phyloP scores from a whole-genome alignment of 2,888 invertebrate species.

The Shargacucullia verbasci region DNA sequence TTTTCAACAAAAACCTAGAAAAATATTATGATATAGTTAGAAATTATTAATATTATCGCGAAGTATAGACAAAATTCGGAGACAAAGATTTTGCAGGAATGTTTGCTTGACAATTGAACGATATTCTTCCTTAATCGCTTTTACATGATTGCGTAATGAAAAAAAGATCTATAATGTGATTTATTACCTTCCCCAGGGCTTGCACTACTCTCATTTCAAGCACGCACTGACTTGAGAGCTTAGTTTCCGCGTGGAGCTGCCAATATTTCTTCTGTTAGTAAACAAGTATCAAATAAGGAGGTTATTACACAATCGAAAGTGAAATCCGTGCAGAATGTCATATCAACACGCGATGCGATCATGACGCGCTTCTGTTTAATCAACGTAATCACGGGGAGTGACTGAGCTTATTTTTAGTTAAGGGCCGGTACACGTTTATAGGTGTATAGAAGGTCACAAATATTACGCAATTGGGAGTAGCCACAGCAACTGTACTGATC shows the following conservation, averaged over 20 bases:
- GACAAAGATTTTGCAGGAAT: no score
- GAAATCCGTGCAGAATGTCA: conserved; percentile 52
- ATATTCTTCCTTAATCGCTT: neutral
- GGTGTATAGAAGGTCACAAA: no score
- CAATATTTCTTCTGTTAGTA: conserved; percentile 32
- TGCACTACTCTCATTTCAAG: conserved; percentile 30
- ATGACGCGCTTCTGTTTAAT: conserved; percentile 48
- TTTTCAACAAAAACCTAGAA: conserved; percentile 1
- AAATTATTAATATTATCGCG: no score
- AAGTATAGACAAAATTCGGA: no score
- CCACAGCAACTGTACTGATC: no score
- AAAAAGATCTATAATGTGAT: conserved; percentile 16
- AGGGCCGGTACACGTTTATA: neutral
- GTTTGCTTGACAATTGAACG: no score
- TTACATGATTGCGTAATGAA: neutral
- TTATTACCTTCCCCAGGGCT: conserved; percentile 15
- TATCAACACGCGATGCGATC: conserved; percentile 33
- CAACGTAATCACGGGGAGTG: conserved; percentile 43
- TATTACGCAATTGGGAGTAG: no score
- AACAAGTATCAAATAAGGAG: conserved; percentile 45
- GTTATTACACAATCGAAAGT: conserved; percentile 55
- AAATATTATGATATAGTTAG: no score
- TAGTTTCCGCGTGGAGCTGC: conserved; percentile 28
- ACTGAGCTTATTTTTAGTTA: conserved; percentile 29
- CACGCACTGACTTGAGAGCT: conserved; percentile 9